A percentile compares a stretch with the other conserved stretches of the same genome.
Evolutionary conservation across 2,113 vertebrate genomes (phyloP).

Genomic region (Sphyrna mokarran): DNA sequence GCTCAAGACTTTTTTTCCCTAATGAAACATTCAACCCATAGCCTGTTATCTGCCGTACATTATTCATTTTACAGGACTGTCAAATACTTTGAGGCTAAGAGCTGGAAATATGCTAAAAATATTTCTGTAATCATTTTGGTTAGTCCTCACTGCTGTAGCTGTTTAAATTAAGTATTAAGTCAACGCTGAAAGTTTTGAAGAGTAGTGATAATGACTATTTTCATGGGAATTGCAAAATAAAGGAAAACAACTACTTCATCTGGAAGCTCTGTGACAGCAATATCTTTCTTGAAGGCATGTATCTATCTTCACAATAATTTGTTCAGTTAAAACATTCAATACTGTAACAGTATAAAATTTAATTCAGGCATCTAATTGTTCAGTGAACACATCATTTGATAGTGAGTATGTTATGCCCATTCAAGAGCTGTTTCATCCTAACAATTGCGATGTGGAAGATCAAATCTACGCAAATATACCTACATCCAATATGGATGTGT

Average conservation of each 20-base stretch:
- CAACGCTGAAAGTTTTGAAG: conserved; percentile 46
- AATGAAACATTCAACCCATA: conserved; percentile 37
- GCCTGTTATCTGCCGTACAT: conserved; percentile 40
- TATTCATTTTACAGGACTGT: conserved; percentile 45
- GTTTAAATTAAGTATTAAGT: conserved; percentile 43
- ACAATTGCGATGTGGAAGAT: neutral
- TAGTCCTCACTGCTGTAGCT: conserved; percentile 35
- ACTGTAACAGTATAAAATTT: conserved; percentile 6
- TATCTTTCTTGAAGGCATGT: conserved; percentile 41
- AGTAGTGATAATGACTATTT: conserved; percentile 45
- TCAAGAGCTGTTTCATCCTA: neutral
- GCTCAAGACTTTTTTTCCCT: conserved; percentile 30
- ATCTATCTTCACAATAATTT: conserved; percentile 32
- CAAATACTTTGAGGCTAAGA: conserved; percentile 42
- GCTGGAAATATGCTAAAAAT: conserved; percentile 42
- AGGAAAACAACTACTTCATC: conserved; percentile 34
- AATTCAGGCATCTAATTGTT: conserved; percentile 24
- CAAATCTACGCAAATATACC: neutral
- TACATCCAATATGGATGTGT: neutral
- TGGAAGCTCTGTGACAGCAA: conserved; percentile 46
- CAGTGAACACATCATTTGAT: neutral
- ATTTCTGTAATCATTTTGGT: conserved; percentile 39
- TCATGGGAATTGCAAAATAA: neutral
- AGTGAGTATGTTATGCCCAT: neutral
- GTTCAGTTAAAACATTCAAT: conserved; percentile 10